Conservation (phyloP, 2,113 vertebrate species). For the Megaceryle maxima region DNA sequence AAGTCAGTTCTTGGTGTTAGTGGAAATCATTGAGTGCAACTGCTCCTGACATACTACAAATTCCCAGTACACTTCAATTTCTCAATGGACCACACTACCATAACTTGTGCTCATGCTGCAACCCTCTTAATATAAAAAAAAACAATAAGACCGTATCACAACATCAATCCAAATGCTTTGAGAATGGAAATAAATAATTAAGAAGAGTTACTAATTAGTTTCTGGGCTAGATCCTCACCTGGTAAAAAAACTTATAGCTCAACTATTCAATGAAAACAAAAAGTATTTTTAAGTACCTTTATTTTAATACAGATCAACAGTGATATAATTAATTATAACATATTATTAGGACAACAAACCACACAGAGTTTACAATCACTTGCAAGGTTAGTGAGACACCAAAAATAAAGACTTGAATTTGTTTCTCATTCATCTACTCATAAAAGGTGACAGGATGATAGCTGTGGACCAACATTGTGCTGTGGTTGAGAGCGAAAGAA, state of each 20-base stretch:
- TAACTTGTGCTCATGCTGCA: neutral
- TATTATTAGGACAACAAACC: neutral
- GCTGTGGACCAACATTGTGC: neutral
- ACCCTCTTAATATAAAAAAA: neutral
- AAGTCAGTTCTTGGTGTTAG: neutral
- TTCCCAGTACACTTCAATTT: neutral
- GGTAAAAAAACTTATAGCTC: neutral
- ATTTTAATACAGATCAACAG: neutral
- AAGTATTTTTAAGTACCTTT: neutral
- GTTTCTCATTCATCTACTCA: neutral
- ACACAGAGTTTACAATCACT: neutral
- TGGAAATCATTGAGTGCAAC: neutral
- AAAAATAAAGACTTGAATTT: neutral
- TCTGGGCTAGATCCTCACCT: neutral
- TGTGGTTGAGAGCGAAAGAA: neutral
- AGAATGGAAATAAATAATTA: neutral
- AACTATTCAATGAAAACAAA: neutral
- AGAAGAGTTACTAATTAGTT: neutral
- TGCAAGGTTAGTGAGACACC: neutral
- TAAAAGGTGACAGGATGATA: slow-evolving; percentile 30
- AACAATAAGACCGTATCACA: neutral
- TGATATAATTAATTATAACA: neutral
- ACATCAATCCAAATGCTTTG: neutral
- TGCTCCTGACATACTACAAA: neutral
- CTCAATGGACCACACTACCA: neutral